These are phyloP conservation scores for Agrotis segetum DNA, from an alignment of 2,888 invertebrate genomes.

Conservation along the genomic window DNA sequence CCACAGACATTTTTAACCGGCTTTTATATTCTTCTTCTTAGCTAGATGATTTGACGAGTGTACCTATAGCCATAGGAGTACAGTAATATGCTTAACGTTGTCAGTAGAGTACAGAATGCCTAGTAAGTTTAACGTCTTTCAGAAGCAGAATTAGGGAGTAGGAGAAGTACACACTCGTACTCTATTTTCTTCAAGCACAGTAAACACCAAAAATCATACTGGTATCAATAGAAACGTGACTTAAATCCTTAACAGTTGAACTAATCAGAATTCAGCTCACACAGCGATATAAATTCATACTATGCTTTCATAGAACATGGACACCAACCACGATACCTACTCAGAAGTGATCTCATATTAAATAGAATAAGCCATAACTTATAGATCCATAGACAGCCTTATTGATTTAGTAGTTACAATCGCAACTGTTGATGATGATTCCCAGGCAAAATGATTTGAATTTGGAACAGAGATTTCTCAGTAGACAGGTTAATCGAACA, in stretches of 20 bases:
- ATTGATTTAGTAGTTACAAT: neutral
- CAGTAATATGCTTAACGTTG: too few species aligned
- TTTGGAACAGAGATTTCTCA: neutral
- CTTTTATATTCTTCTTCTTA: too few species aligned
- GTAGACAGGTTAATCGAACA: too few species aligned
- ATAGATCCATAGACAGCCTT: conserved; percentile 30
- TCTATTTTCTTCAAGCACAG: neutral
- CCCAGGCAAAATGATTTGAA: neutral
- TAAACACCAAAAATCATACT: neutral
- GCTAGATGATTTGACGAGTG: too few species aligned
- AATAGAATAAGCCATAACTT: conserved; percentile 36
- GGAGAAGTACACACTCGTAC: too few species aligned
- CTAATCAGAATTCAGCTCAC: conserved; percentile 34
- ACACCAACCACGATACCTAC: conserved; percentile 30
- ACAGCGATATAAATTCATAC: conserved; percentile 31
- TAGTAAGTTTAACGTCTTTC: too few species aligned
- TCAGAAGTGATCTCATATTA: conserved; percentile 32
- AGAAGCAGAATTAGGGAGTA: too few species aligned
- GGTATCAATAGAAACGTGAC: conserved; percentile 4
- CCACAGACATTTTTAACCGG: too few species aligned
- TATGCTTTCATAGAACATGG: conserved; percentile 42
- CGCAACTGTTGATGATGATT: neutral
- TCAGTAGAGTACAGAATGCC: too few species aligned
- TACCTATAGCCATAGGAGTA: too few species aligned
- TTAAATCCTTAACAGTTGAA: neutral